Percentiles rank a stretch among this genome's conserved stretches.
Conservation (phyloP, 2,113 vertebrate species). For the Zosterops hypoxanthus region DNA sequence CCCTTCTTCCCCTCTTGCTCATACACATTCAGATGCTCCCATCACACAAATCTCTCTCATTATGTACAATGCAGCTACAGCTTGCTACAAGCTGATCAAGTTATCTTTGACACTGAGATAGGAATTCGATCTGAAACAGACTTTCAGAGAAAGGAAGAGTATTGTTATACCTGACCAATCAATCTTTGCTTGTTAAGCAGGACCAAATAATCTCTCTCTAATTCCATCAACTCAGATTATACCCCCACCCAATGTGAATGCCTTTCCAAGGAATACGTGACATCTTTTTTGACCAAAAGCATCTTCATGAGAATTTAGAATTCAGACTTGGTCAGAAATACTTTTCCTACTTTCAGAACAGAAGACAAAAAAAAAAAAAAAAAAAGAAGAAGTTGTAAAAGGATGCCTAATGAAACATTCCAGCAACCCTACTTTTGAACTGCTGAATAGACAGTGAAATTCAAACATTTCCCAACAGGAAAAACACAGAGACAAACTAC, state of each 20-base stretch:
- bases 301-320: neutral
- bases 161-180: neutral
- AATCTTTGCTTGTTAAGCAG: neutral
- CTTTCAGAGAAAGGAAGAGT: neutral
- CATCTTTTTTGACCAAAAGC: neutral
- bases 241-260: neutral
- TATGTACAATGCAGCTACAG: neutral
- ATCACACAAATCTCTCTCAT: neutral
- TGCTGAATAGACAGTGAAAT: neutral
- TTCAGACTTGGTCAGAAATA: neutral
- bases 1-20: neutral
- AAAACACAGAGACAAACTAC: neutral
- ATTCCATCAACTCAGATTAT: neutral
- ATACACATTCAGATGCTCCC: neutral
- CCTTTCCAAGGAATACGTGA: neutral
- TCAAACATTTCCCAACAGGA: neutral
- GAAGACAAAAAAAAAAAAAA: neutral
- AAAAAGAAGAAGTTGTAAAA: neutral
- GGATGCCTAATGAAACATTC: neutral
- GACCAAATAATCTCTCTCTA: neutral
- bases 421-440: neutral
- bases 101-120: neutral
- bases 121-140: neutral
- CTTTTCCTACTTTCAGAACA: neutral
- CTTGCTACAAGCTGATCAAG: neutral